Conservation (phyloP, 2,113 vertebrate genomes). For the Oreotrochilus melanogaster region DNA sequence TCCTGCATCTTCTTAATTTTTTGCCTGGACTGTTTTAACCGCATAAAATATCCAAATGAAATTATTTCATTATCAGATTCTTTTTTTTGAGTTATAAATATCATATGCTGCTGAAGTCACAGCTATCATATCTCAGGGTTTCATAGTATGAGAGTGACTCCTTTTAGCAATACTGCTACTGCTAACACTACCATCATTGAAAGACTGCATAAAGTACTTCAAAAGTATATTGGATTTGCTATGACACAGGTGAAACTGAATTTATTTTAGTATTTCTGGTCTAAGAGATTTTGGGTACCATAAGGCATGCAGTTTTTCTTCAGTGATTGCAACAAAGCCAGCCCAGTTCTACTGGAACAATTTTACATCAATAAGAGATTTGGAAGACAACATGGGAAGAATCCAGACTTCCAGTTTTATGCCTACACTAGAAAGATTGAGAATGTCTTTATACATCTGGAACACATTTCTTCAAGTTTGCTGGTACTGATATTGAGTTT, state of each 20-base stretch:
- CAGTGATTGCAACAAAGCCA: neutral
- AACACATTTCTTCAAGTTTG: conserved; percentile 20
- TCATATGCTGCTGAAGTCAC: neutral
- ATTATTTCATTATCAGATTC: neutral
- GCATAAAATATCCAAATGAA: neutral
- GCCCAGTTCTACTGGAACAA: neutral
- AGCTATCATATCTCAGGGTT: neutral
- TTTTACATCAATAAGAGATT: conserved; percentile 16
- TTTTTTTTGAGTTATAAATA: neutral
- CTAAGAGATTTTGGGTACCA: neutral
- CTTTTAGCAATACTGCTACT: neutral
- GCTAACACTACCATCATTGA: neutral
- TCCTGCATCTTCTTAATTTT: neutral
- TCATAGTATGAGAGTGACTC: neutral
- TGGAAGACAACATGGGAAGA: conserved; percentile 16
- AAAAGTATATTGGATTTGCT: neutral
- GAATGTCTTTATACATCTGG: conserved; percentile 31
- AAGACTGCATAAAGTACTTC: neutral
- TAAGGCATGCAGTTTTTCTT: neutral
- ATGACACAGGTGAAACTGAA: neutral
- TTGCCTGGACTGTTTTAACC: neutral
- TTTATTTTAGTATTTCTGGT: neutral
- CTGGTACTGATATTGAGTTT: neutral
- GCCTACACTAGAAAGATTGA: neutral
- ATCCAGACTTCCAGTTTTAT: conserved; percentile 17